Base-by-base conservation (phyloP, 2,888 invertebrate species). In the Drosophila robusta region DNA sequence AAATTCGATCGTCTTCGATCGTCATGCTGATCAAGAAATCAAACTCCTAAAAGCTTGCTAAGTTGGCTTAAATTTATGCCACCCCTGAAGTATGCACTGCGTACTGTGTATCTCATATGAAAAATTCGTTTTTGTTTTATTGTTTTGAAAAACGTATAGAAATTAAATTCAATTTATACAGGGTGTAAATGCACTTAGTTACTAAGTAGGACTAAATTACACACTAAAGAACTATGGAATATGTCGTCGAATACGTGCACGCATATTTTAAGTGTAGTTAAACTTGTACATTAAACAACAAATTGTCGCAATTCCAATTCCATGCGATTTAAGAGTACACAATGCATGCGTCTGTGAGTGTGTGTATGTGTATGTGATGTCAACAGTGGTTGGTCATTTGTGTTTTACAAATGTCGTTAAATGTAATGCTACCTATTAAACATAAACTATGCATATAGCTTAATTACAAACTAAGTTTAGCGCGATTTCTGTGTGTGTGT, bases 91-190 rank as follows among this genome's bases (percentile, higher is more conserved):
- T 67, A 72, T 47, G 55, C 71, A 60, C 62, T 18, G 18, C 18
- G 18, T 18, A 60, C 62, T 18, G 18, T 2, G 18, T 18, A 1
- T 18, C 45, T 9, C 12, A 9, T 12, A 34, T 26, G 39, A 60
- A 68, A 67, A 58, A 46, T 63, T 45, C 38, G 24, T 38, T n/a
- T 52, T 72, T 36, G 39, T 65, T 70, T 72, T 61, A 64, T 54
- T 72, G 42, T 39, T 47, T 41, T 55, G 68, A 54, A 57, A 51
- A 54, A 61, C 55, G 51, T 42, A 58, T 47, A 26, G 57, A 60
- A 46, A 55, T 54, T 66, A 74, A 76, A 74, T 76, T 76, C 70
- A 70, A 63, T 76, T 76, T 76, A 70, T 78, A 76, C 78, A 76
- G 55, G 41, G 36, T 49, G 51, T 51, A 38, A 62, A 66, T 66